phyloP scores from a whole-genome alignment of 2,888 invertebrate genomes.

The Dysmachus trigonus region DNA sequence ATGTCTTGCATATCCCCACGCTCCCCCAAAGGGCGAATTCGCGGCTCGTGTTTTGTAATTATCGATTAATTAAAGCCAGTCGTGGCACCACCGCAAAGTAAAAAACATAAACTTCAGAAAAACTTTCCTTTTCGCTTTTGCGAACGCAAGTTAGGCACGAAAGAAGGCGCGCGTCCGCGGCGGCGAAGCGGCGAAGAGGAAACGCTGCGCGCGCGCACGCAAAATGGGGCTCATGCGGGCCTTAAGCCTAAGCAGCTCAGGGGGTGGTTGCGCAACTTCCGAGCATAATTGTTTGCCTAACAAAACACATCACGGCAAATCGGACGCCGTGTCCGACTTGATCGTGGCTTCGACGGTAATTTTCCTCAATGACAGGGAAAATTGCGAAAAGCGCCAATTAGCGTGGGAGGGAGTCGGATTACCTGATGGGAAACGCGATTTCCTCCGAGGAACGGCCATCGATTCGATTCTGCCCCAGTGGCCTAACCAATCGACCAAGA shows the following conservation, averaged over 20 bases:
- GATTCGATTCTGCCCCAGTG: neutral
- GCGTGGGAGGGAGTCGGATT: neutral
- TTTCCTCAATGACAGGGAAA: conserved; percentile 4
- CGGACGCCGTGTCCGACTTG: neutral
- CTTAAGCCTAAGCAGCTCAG: neutral
- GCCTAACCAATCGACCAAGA: neutral
- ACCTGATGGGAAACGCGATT: neutral
- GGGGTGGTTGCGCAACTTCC: conserved; percentile 5
- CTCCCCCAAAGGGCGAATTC: neutral
- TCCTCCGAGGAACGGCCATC: neutral
- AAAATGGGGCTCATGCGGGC: neutral
- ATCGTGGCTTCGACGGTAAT: neutral
- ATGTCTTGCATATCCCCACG: neutral
- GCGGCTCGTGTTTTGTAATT: neutral
- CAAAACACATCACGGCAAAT: neutral
- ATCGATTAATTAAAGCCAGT: conserved; percentile 2
- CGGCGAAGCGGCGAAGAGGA: neutral
- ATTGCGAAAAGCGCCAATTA: conserved; percentile 15
- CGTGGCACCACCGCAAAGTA: neutral
- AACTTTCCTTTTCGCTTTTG: conserved; percentile 22
- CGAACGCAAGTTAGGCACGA: conserved; percentile 11
- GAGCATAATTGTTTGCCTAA: neutral
- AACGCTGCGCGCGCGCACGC: neutral
- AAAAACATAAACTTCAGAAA: neutral
- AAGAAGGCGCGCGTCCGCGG: neutral